phyloP scores from a whole-genome alignment of 2,113 vertebrate genomes.

The Bufo bufo region DNA sequence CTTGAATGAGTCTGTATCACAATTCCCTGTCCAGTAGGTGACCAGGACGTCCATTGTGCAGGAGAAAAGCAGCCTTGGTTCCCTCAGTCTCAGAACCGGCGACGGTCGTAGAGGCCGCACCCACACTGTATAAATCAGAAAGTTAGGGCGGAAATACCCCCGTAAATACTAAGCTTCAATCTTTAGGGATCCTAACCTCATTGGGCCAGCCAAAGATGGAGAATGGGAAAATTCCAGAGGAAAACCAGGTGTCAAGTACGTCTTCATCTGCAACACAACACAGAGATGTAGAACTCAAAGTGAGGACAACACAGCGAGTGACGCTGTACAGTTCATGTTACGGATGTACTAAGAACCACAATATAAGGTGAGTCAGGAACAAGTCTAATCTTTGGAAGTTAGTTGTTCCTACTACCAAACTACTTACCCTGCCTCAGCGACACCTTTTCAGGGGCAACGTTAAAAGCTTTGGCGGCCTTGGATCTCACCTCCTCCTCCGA shows the following conservation, averaged over 20 bases:
- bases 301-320: no score
- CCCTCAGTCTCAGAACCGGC: no score
- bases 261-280: slow-evolving; percentile 77
- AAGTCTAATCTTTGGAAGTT: no score
- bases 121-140: no score
- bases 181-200: slow-evolving; percentile 74
- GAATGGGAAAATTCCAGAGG: slow-evolving; percentile 87
- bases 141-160: neutral
- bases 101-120: no score
- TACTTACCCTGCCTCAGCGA: slow-evolving; percentile 81
- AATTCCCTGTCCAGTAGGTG: no score
- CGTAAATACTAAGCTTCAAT: neutral
- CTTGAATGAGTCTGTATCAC: no score
- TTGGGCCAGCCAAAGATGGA: slow-evolving; percentile 90
- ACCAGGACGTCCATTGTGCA: no score
- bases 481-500: slow-evolving; percentile 77
- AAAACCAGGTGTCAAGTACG: slow-evolving; percentile 92
- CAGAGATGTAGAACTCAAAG: neutral
- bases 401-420: no score
- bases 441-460: slow-evolving; percentile 79
- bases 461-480: slow-evolving; percentile 83
- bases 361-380: no score
- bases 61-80: no score
- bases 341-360: no score
- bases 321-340: neutral